Base-by-base conservation (phyloP, 2,113 vertebrate genomes). In the Ceratotherium simum region DNA sequence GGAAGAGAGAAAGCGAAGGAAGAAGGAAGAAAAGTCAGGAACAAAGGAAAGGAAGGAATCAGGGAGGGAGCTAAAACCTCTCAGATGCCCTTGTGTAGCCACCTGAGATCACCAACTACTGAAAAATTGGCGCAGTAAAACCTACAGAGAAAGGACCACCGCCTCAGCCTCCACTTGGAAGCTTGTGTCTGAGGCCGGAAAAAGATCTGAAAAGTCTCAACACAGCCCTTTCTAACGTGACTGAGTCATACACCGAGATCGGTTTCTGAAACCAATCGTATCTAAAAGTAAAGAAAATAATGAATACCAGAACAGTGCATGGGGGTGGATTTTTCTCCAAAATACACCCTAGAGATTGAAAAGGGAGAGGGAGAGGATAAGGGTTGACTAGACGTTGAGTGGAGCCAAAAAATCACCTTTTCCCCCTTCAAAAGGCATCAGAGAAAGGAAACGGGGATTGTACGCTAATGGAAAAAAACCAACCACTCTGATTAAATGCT, bases 271-370 rank as follows among this genome's bases (percentile, higher is more conserved):
- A 90, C 31, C 89, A 97, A 79, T 48, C 65, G 60, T 39, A 84
- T 81, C 81, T 79, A 81, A 95, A 92, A 80, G 48, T 65, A 92
- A 95, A 90, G 72, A 94, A 95, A 95, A 90, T 87, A 94, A 92
- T 91, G 89, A 97, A 95, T 83, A 23, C 56, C 89, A 93, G 78
- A 76, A 42, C 3, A 10, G 2, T 9, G 16, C 4, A 29, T 8
- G 16, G 31, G 29, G 29, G 36, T 18, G 8, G 31, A n/a, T 62
- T 85, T 91, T 70, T 60, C 62, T 93, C 31, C 72, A 64, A 97
- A 96, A 95, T 60, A 67, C 5, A 92, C 72, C 69, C 82, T 75
- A 75, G 86, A 93, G 89, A 87, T 51, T 84, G 31, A 29, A 76
- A 91, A 92, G 39, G 51, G 62, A 89, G 54, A 78, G 54, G 39